Evolutionary conservation across 2,888 invertebrate genomes (phyloP).

Genomic region (Coleophora flavipennella): DNA sequence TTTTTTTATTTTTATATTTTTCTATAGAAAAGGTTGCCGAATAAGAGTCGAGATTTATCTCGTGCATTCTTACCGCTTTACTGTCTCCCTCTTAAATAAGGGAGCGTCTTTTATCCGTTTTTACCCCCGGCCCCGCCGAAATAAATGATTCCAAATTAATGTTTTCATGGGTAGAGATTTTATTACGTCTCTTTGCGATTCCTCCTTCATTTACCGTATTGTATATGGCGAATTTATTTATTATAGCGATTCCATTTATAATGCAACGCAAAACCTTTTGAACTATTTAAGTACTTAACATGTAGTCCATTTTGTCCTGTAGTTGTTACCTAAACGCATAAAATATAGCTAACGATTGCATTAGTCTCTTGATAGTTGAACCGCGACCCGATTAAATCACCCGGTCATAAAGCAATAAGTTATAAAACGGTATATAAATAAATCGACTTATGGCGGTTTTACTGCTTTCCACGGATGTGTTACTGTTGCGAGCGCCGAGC

Average conservation of each 20-base stretch:
- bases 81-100: slow-evolving; percentile 35
- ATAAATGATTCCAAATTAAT: slow-evolving; percentile 57
- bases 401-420: slow-evolving; percentile 50
- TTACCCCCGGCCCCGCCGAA: slow-evolving; percentile 40
- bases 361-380: slow-evolving; percentile 2
- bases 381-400: slow-evolving; percentile 36
- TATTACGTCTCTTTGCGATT: slow-evolving; percentile 36
- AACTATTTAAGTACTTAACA: too few relatives aligned
- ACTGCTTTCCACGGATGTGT: slow-evolving; percentile 49
- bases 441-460: slow-evolving; percentile 50
- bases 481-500: slow-evolving; percentile 44
- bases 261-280: too few relatives aligned
- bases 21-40: slow-evolving; percentile 32
- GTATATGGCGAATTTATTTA: slow-evolving; percentile 30
- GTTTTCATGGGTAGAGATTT: slow-evolving; percentile 41
- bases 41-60: slow-evolving; percentile 49
- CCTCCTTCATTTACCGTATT: slow-evolving; percentile 25
- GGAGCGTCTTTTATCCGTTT: slow-evolving; percentile 36
- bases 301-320: too few relatives aligned
- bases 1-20: slow-evolving; percentile 33
- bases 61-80: slow-evolving; percentile 37
- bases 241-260: slow-evolving; percentile 11
- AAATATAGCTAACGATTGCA: too few relatives aligned
- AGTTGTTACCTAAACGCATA: neutral
- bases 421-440: slow-evolving; percentile 57